Conservation (phyloP, 2,888 invertebrate genomes). For the Seira musarum region DNA sequence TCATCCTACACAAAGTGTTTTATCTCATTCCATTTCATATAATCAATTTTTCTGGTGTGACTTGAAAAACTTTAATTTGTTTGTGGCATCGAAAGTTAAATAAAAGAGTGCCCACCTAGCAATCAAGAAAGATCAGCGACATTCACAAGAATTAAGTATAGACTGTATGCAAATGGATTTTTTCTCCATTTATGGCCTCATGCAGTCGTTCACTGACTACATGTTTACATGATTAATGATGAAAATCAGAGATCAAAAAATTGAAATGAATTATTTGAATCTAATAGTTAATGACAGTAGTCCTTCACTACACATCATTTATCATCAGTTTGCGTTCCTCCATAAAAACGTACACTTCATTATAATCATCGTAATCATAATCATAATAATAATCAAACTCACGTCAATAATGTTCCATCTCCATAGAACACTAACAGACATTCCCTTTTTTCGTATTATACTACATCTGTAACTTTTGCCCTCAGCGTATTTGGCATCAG, state of each 20-base stretch:
- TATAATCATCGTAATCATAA: constrained; percentile 3
- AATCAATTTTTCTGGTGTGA: too few relatives aligned
- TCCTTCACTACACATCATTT: constrained; percentile 13
- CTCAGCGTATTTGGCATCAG: constrained; percentile 8
- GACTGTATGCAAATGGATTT: neutral
- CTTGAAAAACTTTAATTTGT: too few relatives aligned
- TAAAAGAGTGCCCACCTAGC: too few relatives aligned
- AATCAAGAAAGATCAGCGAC: too few relatives aligned
- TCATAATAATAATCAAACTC: constrained; percentile 2
- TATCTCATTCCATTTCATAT: too few relatives aligned
- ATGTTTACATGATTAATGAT: constrained; percentile 4
- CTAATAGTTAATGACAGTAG: constrained; percentile 14
- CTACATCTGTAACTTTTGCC: neutral
- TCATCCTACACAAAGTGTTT: too few relatives aligned
- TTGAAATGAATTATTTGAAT: neutral
- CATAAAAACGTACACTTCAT: constrained; percentile 14
- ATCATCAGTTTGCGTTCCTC: constrained; percentile 2
- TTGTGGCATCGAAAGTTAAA: too few relatives aligned
- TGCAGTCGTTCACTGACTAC: neutral
- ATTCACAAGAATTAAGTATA: too few relatives aligned
- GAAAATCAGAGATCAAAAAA: neutral
- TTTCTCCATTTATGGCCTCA: constrained; percentile 7
- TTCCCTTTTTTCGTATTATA: too few relatives aligned
- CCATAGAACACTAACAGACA: too few relatives aligned
- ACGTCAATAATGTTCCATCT: too few relatives aligned